These are phyloP conservation scores for Drosophila murphyi DNA, from an alignment of 1,140 invertebrate genomes.

Conservation along the genomic window DNA sequence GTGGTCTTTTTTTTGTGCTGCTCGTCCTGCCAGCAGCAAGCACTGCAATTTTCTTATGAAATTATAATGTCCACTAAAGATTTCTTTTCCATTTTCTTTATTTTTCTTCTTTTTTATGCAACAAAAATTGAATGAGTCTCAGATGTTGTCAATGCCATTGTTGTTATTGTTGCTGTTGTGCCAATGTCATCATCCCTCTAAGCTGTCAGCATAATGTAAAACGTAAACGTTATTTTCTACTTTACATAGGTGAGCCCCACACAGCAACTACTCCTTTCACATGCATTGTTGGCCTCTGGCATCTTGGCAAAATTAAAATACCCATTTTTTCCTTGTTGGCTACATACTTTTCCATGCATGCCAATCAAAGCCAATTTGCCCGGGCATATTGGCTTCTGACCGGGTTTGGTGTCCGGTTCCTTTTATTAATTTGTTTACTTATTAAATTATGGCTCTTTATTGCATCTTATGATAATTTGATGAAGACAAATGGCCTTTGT, in stretches of 20 bases:
- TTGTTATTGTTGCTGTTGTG: conserved; percentile 16
- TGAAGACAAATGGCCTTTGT: conserved; percentile 22
- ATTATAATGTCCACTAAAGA: conserved; percentile 70
- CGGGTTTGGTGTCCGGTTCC: conserved; percentile 31
- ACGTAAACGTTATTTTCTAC: conserved; percentile 71
- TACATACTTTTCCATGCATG: conserved; percentile 20
- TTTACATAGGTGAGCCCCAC: conserved; percentile 46
- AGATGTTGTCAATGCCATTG: conserved; percentile 8
- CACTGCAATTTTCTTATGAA: conserved; percentile 76
- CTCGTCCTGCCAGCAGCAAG: conserved; percentile 27
- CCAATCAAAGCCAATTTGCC: conserved; percentile 60
- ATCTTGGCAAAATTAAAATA: conserved; percentile 65
- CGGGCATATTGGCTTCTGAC: background rate
- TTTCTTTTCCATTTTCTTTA: conserved; percentile 43
- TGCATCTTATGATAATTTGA: conserved; percentile 42
- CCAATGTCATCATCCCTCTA: conserved; percentile 3
- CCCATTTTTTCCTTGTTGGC: conserved; percentile 34
- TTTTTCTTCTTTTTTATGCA: conserved; percentile 42
- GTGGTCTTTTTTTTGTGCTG: background rate
- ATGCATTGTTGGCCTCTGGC: conserved; percentile 25
- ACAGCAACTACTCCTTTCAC: background rate
- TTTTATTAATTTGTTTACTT: conserved; percentile 73
- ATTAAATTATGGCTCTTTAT: conserved; percentile 71
- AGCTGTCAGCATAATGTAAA: conserved; percentile 56
- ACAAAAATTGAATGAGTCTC: conserved; percentile 69